Base-by-base conservation (phyloP, 2,113 vertebrate genomes). In the Macrotus californicus region DNA sequence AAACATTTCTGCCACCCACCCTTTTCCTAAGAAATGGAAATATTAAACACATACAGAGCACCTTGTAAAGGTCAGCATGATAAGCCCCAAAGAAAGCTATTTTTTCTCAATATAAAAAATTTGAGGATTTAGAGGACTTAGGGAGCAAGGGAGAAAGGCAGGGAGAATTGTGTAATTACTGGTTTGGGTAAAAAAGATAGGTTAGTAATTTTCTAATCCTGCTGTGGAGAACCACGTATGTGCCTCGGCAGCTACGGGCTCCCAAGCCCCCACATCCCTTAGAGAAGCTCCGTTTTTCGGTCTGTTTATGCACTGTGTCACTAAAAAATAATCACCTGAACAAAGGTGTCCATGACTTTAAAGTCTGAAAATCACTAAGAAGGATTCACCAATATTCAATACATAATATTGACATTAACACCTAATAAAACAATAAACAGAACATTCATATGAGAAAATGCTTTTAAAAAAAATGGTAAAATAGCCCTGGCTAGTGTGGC, bases 1-100 rank as follows among this genome's bases (percentile, higher is more conserved):
- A 96, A 97, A 91, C 90, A 96, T 83, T 93, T 64, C 79, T 67
- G 64, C 84, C 64, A 77, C 48, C 90, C 61, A 96, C 82, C 26
- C 67, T 73, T 93, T 81, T 77, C 80, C 95, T 86, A 73, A 94
- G 87, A 96, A 94, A 76, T 19, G 59, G 69, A 90, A 95, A 64
- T 86, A 91, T 52, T 54, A 92, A 81, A 73, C 21, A 77, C 41
- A 69, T 48, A 80, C 9, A 93, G 36, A 66, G 10, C 9, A 82
- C 64, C 85, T 82, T 75, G 26, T 39, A 39, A 93, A 94, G 52
- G 52, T 86, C 82, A 73, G 46, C 72, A 50, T 56, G 59, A 81
- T 18, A 43, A 77, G 36, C 70, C 14, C 43, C 31, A 66, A 70
- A 70, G 19, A 61, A 79, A 56, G 26, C 10, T 26, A 11, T 22